Evolutionary conservation across 2,797 vertebrate species (phyloP).

Genomic region (Gymnothorax javanicus): DNA sequence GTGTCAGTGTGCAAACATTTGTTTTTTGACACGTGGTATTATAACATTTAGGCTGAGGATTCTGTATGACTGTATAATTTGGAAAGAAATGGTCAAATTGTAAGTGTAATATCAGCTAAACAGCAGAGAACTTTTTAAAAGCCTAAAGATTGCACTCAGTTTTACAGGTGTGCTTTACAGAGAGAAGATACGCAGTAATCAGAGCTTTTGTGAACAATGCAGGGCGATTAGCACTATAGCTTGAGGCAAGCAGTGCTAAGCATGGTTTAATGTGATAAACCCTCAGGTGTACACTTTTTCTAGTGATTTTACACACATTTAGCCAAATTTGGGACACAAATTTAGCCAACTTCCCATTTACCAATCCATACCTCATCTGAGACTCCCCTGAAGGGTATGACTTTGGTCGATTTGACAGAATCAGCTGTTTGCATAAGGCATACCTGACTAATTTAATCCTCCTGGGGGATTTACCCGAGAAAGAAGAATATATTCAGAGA

Average conservation of each 20-base stretch:
- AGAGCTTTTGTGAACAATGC: conserved; percentile 26
- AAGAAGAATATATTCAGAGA: neutral
- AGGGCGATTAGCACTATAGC: conserved; percentile 42
- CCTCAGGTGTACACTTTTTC: conserved; percentile 49
- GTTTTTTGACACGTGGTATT: neutral
- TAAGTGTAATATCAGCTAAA: neutral
- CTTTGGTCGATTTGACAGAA: neutral
- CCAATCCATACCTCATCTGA: neutral
- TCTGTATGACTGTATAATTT: neutral
- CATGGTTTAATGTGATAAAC: conserved; percentile 50
- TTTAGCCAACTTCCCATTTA: neutral
- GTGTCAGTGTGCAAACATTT: neutral
- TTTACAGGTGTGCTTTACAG: neutral
- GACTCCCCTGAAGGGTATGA: neutral
- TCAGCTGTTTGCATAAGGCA: neutral
- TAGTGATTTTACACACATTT: conserved; percentile 39
- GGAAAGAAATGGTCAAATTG: neutral
- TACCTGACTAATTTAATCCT: neutral
- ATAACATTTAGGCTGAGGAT: neutral
- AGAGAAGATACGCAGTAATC: neutral
- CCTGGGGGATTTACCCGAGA: neutral
- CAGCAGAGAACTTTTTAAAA: neutral
- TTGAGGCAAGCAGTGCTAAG: conserved; percentile 49
- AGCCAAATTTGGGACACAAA: neutral
- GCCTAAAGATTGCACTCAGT: neutral